Conservation (phyloP, 2,113 vertebrate species). For the Platysternon megacephalum region DNA sequence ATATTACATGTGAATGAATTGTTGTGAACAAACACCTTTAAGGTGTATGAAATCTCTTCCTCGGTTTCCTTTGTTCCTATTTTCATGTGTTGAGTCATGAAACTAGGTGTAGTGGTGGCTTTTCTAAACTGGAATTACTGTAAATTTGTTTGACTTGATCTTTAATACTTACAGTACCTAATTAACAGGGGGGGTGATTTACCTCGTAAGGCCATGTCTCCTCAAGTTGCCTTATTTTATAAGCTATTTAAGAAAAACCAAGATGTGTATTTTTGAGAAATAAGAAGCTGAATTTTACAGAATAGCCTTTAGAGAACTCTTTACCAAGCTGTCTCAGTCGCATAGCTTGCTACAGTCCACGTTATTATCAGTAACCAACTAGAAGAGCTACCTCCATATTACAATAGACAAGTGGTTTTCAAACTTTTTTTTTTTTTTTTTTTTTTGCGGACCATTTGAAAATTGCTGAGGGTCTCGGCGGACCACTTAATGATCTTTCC, state of each 20-base stretch:
- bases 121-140: constrained; percentile 41
- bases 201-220: background rate
- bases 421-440: no score
- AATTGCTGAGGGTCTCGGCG: no score
- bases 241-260: constrained; percentile 31
- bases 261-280: constrained; percentile 30
- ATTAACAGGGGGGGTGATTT: background rate
- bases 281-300: background rate
- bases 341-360: background rate
- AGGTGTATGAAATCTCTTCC: background rate
- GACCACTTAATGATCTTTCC: no score
- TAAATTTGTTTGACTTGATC: background rate
- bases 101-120: background rate
- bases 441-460: no score
- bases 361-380: background rate
- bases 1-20: background rate
- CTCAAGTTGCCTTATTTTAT: constrained; percentile 74
- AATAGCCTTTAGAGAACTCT: background rate
- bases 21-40: background rate
- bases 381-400: background rate
- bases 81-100: rapidly evolving
- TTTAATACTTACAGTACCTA: background rate
- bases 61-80: background rate
- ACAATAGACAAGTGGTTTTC: background rate
- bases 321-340: background rate